Percentiles rank a stretch among this genome's conserved stretches.
phyloP scores from a whole-genome alignment of 2,797 vertebrate genomes.

The Anniella stebbinsi region DNA sequence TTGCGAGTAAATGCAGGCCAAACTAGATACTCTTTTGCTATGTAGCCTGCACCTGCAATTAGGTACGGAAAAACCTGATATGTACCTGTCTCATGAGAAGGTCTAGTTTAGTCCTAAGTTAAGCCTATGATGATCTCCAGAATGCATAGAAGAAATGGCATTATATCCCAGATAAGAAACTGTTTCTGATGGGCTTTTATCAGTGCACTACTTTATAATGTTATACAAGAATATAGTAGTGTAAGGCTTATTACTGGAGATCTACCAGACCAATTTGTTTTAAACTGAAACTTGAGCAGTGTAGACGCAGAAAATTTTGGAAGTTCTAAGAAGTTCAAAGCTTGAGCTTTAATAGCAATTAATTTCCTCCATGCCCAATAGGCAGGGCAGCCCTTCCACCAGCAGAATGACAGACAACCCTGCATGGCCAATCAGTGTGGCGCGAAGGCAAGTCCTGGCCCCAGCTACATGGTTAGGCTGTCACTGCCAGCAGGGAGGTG shows the following conservation, averaged over 20 bases:
- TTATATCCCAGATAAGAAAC: not conserved
- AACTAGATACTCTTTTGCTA: not conserved
- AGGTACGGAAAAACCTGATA: not conserved
- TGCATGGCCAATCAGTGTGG: not conserved
- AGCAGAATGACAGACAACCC: too few species aligned
- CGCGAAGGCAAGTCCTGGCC: not conserved
- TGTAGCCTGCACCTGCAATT: not conserved
- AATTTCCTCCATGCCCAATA: too few species aligned
- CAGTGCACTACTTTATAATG: not conserved
- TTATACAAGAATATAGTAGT: too few species aligned
- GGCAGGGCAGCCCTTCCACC: too few species aligned
- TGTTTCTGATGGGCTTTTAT: not conserved
- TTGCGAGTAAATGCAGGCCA: not conserved
- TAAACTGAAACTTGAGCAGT: too few species aligned
- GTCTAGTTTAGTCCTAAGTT: not conserved
- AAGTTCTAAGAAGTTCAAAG: too few species aligned
- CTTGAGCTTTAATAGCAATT: too few species aligned
- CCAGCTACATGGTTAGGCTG: too few species aligned
- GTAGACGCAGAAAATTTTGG: too few species aligned
- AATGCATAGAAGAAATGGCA: not conserved
- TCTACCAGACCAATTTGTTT: too few species aligned
- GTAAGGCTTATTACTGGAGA: not conserved
- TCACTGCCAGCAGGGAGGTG: too few species aligned
- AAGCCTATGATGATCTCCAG: not conserved
- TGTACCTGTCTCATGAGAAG: not conserved